Conservation (phyloP, 2,797 vertebrate genomes). For the Dendrocincla tyrannina region DNA sequence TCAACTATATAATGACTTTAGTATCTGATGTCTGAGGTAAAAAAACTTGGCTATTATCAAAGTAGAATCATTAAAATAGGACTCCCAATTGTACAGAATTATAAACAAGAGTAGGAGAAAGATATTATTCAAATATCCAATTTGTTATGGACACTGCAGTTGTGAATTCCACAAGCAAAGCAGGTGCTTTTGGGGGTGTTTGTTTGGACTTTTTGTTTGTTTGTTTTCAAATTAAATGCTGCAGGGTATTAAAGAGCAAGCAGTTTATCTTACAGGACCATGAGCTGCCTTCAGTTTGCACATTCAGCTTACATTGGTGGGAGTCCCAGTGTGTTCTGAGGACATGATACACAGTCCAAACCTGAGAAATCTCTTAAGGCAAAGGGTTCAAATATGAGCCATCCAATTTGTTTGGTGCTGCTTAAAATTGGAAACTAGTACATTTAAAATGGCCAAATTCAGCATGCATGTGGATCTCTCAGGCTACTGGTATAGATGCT, state of each 20-base stretch:
- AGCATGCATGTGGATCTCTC: not conserved
- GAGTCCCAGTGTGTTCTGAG: not conserved
- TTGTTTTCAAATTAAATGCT: not conserved
- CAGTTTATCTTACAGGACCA: conserved; percentile 5
- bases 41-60: not conserved
- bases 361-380: not conserved
- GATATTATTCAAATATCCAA: not conserved
- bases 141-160: not conserved
- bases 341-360: not conserved
- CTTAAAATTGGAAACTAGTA: not conserved
- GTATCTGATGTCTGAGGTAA: not conserved
- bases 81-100: not conserved
- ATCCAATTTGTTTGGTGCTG: not conserved
- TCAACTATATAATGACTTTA: not conserved
- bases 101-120: not conserved
- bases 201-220: not conserved
- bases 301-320: not conserved
- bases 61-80: not conserved
- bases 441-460: not conserved
- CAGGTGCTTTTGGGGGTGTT: not conserved
- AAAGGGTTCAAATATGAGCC: not conserved
- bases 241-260: not conserved
- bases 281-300: not conserved
- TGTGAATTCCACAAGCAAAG: conserved; percentile 1
- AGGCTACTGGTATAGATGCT: not conserved